Conservation (phyloP, 2,113 vertebrate species). For the Oryzias melastigma region DNA sequence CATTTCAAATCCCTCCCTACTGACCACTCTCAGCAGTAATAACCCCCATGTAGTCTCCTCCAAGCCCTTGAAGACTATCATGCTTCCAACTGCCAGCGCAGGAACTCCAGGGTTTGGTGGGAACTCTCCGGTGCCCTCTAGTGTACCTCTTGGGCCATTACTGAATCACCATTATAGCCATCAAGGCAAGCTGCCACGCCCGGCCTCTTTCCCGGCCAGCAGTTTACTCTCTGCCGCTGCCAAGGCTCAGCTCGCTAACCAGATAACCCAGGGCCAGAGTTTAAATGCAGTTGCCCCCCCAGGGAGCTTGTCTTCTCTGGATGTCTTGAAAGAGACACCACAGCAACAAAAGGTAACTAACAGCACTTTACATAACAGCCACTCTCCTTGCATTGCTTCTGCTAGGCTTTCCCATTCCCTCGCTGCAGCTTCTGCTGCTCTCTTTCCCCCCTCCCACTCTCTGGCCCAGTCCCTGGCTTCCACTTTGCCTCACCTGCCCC, state of each 20-base stretch:
- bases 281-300: constrained; percentile 67
- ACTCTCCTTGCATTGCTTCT: constrained; percentile 57
- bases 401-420: constrained; percentile 60
- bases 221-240: constrained; percentile 87
- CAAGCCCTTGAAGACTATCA: constrained; percentile 51
- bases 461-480: constrained; percentile 63
- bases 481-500: constrained; percentile 63
- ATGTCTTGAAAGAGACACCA: constrained; percentile 65
- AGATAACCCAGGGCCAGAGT: constrained; percentile 69
- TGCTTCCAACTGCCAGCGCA: constrained; percentile 61
- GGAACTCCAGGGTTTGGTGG: constrained; percentile 57
- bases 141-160: constrained; percentile 74
- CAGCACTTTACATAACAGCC: constrained; percentile 89
- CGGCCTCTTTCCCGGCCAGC: constrained; percentile 85
- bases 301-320: constrained; percentile 45
- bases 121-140: constrained; percentile 70
- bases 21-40: constrained; percentile 77
- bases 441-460: constrained; percentile 65
- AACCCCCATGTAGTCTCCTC: constrained; percentile 62
- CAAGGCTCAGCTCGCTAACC: constrained; percentile 85
- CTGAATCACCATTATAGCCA: constrained; percentile 76
- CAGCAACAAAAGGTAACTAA: constrained; percentile 78
- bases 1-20: constrained; percentile 46
- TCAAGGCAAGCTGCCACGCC: constrained; percentile 76
- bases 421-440: constrained; percentile 60